A percentile compares a stretch with the other conserved stretches of the same genome.
These are phyloP conservation scores for Laothoe populi DNA, from an alignment of 2,888 invertebrate genomes.

Conservation along the genomic window DNA sequence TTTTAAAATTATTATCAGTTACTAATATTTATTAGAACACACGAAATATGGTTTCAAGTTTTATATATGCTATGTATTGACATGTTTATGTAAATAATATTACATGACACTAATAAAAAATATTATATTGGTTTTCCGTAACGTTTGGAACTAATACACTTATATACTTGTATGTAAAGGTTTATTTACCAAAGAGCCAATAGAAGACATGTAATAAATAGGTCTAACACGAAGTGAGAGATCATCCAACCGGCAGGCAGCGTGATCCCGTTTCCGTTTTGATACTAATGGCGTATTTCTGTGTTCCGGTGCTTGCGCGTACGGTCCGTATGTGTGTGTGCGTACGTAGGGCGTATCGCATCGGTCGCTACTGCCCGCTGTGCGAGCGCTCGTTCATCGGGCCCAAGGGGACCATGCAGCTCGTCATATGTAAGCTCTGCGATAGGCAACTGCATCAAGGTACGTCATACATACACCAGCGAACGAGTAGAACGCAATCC, in stretches of 20 bases:
- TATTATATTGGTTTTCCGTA: background rate
- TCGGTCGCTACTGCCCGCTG: conserved; percentile 89
- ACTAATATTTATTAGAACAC: background rate
- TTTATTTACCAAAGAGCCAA: conserved; percentile 16
- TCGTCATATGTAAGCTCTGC: conserved; percentile 85
- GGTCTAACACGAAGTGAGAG: conserved; percentile 24
- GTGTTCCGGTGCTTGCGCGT: conserved; percentile 82
- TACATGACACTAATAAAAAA: conserved; percentile 14
- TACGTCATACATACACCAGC: conserved; percentile 65
- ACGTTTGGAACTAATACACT: background rate
- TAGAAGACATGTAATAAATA: conserved; percentile 62
- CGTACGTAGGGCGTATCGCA: conserved; percentile 87
- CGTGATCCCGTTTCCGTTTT: conserved; percentile 55
- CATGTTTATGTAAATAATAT: conserved; percentile 22
- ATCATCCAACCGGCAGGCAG: conserved; percentile 25
- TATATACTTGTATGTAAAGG: background rate
- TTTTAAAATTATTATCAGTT: conserved; percentile 4
- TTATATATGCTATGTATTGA: background rate
- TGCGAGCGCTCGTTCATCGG: conserved; percentile 89
- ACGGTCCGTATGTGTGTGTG: conserved; percentile 78
- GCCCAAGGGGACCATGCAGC: conserved; percentile 87
- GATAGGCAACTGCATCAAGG: conserved; percentile 85
- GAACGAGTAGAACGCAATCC: conserved; percentile 51
- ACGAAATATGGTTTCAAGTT: conserved; percentile 13
- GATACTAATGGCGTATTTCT: conserved; percentile 83